phyloP scores from a whole-genome alignment of 2,113 vertebrate genomes.

The Hystrix cristata region DNA sequence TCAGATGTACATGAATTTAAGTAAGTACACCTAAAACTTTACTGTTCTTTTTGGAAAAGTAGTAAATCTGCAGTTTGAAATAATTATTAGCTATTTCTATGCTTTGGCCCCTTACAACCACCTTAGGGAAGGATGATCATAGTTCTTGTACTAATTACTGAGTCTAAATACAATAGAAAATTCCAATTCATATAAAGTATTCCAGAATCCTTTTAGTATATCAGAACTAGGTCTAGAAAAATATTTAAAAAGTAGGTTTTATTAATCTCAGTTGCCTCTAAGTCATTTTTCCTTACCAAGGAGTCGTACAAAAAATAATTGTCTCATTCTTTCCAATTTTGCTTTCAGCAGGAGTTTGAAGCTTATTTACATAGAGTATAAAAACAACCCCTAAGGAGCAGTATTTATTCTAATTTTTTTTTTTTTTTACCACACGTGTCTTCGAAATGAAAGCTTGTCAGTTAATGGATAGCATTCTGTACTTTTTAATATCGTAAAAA shows the following conservation, averaged over 20 bases:
- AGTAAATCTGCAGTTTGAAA: neutral
- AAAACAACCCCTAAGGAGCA: neutral
- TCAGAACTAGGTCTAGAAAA: neutral
- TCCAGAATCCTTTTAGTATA: neutral
- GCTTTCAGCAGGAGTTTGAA: neutral
- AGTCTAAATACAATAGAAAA: neutral
- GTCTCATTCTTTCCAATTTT: constrained; percentile 13
- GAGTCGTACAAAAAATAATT: neutral
- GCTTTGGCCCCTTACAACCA: neutral
- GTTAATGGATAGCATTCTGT: neutral
- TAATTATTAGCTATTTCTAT: neutral
- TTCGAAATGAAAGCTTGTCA: neutral
- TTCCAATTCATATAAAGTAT: neutral
- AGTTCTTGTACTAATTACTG: neutral
- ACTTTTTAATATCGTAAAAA: neutral
- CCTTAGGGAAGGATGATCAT: neutral
- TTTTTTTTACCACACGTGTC: neutral
- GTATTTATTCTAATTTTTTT: neutral
- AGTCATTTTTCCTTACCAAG: neutral
- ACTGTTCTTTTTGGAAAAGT: neutral
- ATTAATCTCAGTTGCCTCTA: neutral
- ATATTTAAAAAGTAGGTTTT: neutral
- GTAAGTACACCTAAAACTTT: neutral
- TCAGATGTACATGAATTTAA: neutral
- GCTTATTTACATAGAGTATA: neutral